Evolutionary conservation across 2,888 invertebrate species (phyloP).

Genomic region (Melipona beecheii): DNA sequence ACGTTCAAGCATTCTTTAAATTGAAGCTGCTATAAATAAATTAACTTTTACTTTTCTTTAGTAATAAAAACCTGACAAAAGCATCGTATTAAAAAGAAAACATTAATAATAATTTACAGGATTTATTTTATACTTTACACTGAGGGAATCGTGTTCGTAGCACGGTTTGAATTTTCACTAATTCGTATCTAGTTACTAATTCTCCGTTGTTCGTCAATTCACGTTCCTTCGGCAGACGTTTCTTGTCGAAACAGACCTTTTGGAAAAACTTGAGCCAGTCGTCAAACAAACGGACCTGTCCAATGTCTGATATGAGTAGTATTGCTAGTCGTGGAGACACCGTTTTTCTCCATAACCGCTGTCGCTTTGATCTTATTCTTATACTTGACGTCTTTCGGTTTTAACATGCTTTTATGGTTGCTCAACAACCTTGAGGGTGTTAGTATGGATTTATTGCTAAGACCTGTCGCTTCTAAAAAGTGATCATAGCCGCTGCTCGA

Average conservation of each 20-base stretch:
- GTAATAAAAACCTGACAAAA: conserved; percentile 32
- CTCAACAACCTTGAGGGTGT: conserved; percentile 89
- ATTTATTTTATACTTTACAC: conserved; percentile 25
- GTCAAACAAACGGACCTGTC: conserved; percentile 85
- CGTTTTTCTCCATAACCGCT: conserved; percentile 85
- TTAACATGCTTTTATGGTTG: conserved; percentile 91
- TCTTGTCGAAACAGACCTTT: conserved; percentile 49
- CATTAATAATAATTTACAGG: conserved; percentile 56
- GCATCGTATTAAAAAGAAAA: conserved; percentile 36
- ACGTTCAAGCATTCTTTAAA: conserved; percentile 31
- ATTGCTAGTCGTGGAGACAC: conserved; percentile 77
- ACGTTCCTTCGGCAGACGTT: conserved; percentile 19
- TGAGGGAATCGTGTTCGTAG: not conserved
- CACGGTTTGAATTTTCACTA: not conserved
- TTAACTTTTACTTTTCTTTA: conserved; percentile 40
- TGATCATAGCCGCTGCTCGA: conserved; percentile 87
- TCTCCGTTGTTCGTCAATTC: not conserved
- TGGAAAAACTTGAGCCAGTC: conserved; percentile 69
- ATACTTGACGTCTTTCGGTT: conserved; percentile 92
- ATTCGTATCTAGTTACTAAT: conserved; percentile 3
- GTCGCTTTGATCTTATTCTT: conserved; percentile 88
- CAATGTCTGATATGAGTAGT: conserved; percentile 83
- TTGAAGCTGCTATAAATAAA: conserved; percentile 56
- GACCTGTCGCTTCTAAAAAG: conserved; percentile 91
- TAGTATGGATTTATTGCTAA: conserved; percentile 91